Evolutionary conservation across 2,888 invertebrate genomes (phyloP), one percentile per base, ranked within the genome.

Genomic region (Melinaea marsaeus): DNA sequence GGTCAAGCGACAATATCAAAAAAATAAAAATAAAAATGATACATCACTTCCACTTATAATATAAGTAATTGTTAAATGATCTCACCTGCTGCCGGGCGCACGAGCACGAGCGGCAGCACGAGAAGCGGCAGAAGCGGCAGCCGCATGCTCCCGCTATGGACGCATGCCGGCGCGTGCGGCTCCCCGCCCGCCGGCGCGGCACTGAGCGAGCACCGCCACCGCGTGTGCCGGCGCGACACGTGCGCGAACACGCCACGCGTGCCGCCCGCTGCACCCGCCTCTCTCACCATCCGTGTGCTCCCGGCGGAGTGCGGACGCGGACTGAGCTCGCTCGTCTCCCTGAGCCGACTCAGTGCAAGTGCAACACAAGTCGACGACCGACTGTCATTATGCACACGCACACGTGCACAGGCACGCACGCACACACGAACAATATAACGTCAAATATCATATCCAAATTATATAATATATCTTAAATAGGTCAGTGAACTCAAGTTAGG

Each of bases 71-170:
- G 7, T 42, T 37, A 51, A 37, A 60, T 60, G 63, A 13, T 46
- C 81, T 88, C 75, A 90, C 90, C 90, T 86, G 87, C 84, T 79
- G 87, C 87, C 82, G 88, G 88, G 80, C 84, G 85, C 83, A 83
- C 85, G 75, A 89, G 86, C 81, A 88, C 81, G 83, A 90, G 86
- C 84, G 86, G 86, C 86, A 88, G 84, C 83, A 87, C 83, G 78
- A 88, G 83, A 79, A 89, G 85, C 84, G 88, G 88, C 86, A 88
- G 86, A 82, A 88, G 78, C 75, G 85, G 86, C 85, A 87, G 85
- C 85, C 87, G 90, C 90, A 90, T 89, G 86, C 86, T 85, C 84
- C 76, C 76, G 79, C 83, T 86, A 85, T 79, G 82, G 85, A 77
- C 77, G 85, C 89, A 88, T 88, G 83, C 78, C 84, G 85, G 86